Base-by-base conservation (phyloP, 2,113 vertebrate species). In the Antechinus flavipes region DNA sequence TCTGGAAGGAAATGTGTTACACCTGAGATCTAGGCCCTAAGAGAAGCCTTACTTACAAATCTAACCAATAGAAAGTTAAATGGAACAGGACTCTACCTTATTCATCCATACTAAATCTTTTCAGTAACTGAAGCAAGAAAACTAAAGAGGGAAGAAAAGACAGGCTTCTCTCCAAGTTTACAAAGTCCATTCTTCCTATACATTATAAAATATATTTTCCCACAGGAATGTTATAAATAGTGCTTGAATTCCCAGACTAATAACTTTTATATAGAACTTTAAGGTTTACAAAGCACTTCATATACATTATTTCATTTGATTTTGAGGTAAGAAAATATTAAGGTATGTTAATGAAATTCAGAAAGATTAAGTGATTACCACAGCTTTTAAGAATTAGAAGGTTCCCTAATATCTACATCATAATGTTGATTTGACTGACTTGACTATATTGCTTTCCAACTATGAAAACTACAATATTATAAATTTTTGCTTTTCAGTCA, bases 171-270 rank as follows among this genome's bases (percentile, higher is more conserved):
- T 76, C 5, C 52, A 95, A 93, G 5, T 89, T 50, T 58, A 93
- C 27, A 10, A 93, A 92, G 95, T 92, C 92, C 24, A 90, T 1
- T n/a, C 12, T 27, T 46, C 61, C 10, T 30, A 95, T 0, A 53
- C 46, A 90, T 16, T n/a, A 95, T 12, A 95, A 93, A 95, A 11
- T 61, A 1, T 49, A 91, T 84, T 96, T 93, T 46, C 50, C 22
- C 55, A 16, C 2, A 95, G 95, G 97, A 97, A 76, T 54, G 46
- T 22, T 91, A 23, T 90, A 90, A 91, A 54, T 93, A 42, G 68
- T 92, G 49, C 47, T 55, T 94, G 49, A 90, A 7, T 61, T 94
- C 95, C 54, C 12, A 94, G 42, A 89, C 9, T 91, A 27, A 0
- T 8, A 42, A 84, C 2, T 84, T 42, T 42, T 42, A 76, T 42